Percentiles rank a stretch among this genome's conserved stretches.
These are phyloP conservation scores for Astatotilapia flaviijosephi DNA, from an alignment of 2,113 vertebrate species.

Conservation along the genomic window DNA sequence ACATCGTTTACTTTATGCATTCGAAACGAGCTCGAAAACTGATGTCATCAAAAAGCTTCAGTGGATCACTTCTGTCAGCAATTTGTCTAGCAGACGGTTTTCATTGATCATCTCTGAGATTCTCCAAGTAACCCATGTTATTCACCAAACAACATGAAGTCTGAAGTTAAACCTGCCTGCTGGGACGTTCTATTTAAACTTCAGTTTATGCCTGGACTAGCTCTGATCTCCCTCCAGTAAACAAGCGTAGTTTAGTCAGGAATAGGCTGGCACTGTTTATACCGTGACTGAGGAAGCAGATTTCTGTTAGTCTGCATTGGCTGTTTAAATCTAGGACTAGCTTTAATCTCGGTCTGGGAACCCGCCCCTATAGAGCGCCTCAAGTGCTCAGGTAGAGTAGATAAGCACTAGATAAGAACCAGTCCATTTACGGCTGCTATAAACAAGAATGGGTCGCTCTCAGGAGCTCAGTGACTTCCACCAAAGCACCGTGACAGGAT, in stretches of 20 bases:
- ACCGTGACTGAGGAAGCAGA: background rate
- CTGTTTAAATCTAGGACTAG: background rate
- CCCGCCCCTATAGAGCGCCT: background rate
- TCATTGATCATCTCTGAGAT: background rate
- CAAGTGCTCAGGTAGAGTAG: background rate
- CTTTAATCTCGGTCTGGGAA: background rate
- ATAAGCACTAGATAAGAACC: background rate
- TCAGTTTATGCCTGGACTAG: background rate
- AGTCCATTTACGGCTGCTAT: accelerated
- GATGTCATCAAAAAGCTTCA: background rate
- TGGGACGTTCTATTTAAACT: background rate
- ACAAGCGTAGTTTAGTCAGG: background rate
- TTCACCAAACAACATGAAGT: background rate
- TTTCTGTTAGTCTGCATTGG: background rate
- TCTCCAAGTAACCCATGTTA: background rate
- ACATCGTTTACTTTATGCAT: background rate
- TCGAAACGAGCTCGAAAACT: background rate
- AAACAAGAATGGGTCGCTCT: background rate
- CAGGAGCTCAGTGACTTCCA: background rate
- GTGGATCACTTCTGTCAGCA: background rate
- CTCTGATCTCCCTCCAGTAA: background rate
- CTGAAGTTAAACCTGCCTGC: background rate
- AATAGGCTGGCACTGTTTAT: background rate
- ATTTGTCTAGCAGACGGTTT: background rate
- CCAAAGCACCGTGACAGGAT: background rate